Conservation (phyloP, 2,888 invertebrate genomes). For the Ormia ochracea region DNA sequence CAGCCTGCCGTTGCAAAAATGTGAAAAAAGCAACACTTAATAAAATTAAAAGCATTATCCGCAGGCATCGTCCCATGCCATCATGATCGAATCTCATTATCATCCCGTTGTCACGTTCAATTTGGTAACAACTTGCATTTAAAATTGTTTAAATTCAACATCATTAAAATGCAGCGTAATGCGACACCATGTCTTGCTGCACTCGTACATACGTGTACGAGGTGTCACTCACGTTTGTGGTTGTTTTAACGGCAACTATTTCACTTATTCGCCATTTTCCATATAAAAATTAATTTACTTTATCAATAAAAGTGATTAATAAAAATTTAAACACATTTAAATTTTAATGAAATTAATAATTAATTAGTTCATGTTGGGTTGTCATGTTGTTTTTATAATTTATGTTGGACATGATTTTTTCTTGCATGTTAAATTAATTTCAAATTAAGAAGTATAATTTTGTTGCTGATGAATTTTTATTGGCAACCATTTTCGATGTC, state of each 20-base stretch:
- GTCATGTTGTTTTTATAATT: neutral
- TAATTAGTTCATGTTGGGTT: conserved; percentile 12
- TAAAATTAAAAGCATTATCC: conserved; percentile 1
- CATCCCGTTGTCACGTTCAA: conserved; percentile 12
- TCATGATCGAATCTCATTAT: neutral
- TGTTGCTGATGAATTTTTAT: too few species aligned
- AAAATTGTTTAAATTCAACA: neutral
- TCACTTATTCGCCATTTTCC: neutral
- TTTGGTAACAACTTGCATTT: conserved; percentile 20
- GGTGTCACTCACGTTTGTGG: conserved; percentile 35
- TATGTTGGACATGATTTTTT: neutral
- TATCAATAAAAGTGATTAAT: neutral
- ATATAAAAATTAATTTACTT: neutral
- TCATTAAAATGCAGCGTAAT: conserved; percentile 28
- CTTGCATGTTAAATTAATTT: conserved; percentile 2
- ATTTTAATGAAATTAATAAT: neutral
- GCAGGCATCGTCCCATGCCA: neutral
- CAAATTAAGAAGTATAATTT: neutral
- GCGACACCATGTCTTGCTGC: conserved; percentile 34
- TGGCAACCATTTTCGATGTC: too few species aligned
- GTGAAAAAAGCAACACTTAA: neutral
- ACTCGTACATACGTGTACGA: conserved; percentile 3
- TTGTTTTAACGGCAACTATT: neutral
- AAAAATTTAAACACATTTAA: neutral
- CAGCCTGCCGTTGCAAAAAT: neutral